phyloP scores from a whole-genome alignment of 2,888 invertebrate genomes.

The Holacanthella duospinosa region DNA sequence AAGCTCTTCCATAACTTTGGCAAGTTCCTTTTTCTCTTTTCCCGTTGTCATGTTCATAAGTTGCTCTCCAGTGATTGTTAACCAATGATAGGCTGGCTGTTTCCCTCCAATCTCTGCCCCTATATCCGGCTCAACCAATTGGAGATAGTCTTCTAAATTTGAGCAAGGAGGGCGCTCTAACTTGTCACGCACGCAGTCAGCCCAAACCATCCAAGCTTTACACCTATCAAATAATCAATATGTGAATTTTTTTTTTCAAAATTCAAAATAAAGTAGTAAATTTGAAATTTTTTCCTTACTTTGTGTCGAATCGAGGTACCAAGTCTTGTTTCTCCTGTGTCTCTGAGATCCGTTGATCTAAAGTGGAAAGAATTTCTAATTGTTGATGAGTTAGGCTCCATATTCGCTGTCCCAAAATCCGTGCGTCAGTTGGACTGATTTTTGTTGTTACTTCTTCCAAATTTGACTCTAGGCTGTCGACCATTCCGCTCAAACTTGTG shows the following conservation, averaged over 20 bases:
- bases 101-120: slow-evolving; percentile 26
- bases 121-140: slow-evolving; percentile 23
- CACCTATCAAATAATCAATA: slow-evolving; percentile 17
- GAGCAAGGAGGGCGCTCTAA: slow-evolving; percentile 20
- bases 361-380: slow-evolving; percentile 66
- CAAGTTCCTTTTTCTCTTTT: slow-evolving; percentile 30
- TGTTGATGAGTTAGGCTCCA: slow-evolving; percentile 71
- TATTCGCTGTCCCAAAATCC: slow-evolving; percentile 63
- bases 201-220: slow-evolving; percentile 31
- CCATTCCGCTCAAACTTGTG: not conserved
- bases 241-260: no score
- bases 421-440: slow-evolving; percentile 71
- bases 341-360: slow-evolving; percentile 58
- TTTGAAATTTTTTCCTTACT: slow-evolving; percentile 19
- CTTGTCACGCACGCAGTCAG: slow-evolving; percentile 26
- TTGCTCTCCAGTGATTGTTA: slow-evolving; percentile 56
- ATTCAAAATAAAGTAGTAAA: no score
- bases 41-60: slow-evolving; percentile 46
- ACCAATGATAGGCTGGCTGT: slow-evolving; percentile 46
- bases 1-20: slow-evolving; percentile 51
- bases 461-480: not conserved
- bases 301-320: slow-evolving; percentile 55
- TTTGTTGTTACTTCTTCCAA: slow-evolving; percentile 73
- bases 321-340: slow-evolving; percentile 64
- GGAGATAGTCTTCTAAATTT: slow-evolving; percentile 28